Evolutionary conservation across 1,140 invertebrate species (phyloP).

Genomic region (Steinernema khuongi): DNA sequence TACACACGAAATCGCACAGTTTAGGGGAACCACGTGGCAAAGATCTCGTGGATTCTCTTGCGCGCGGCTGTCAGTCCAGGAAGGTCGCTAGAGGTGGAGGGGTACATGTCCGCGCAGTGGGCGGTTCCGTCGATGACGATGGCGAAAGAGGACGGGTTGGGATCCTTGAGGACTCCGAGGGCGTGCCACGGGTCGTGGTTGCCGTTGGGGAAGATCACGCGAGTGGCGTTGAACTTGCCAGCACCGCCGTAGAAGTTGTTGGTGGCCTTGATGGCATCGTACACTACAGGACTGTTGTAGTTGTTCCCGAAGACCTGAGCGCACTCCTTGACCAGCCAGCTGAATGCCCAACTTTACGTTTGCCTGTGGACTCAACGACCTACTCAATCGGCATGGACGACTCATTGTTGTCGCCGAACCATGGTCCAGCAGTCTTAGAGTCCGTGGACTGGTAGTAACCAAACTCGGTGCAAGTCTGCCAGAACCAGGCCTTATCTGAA

Average conservation of each 20-base stretch:
- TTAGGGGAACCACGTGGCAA: background rate
- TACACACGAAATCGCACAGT: background rate
- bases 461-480: conserved; percentile 89
- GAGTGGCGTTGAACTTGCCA: conserved; percentile 66
- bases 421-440: conserved; percentile 54
- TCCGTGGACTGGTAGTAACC: conserved; percentile 85
- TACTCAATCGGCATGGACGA: background rate
- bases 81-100: background rate
- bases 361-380: background rate
- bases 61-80: conserved; percentile 14
- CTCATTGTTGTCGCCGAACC: conserved; percentile 21
- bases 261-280: conserved; percentile 64
- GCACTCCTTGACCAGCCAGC: conserved; percentile 74
- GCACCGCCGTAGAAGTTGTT: conserved; percentile 76
- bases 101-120: conserved; percentile 7
- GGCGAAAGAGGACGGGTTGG: conserved; percentile 55
- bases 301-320: conserved; percentile 71
- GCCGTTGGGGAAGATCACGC: conserved; percentile 81
- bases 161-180: conserved; percentile 63
- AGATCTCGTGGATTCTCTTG: background rate
- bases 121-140: conserved; percentile 45
- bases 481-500: conserved; percentile 72
- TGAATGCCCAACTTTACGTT: conserved; percentile 56
- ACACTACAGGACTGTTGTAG: conserved; percentile 66
- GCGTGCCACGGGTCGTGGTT: conserved; percentile 89